Base-by-base conservation (phyloP, 1,140 invertebrate species). In the Cardiocondyla obscurior region DNA sequence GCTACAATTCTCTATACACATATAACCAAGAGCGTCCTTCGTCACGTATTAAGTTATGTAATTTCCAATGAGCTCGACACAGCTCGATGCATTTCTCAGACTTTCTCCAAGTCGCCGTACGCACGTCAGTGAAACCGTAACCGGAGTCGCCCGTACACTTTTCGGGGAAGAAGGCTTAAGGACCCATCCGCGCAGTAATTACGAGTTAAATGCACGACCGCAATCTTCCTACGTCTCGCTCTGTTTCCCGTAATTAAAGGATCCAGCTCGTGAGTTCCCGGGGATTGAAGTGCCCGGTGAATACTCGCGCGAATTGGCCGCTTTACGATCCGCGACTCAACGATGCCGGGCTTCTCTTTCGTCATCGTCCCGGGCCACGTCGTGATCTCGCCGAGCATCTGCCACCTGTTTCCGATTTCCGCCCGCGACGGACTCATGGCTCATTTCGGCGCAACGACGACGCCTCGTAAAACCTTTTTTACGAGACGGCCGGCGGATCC, bases 371-470 rank as follows among this genome's bases (percentile, higher is more conserved):
- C 62, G 36, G n/a, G n/a, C n/a, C 33, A 62, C 53, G 46, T 36
- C 12, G 58, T 19, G 44, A n/a, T 33, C 25, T 12, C 51, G n/a
- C n/a, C 64, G 42, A 84, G 44, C 28, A 28, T 36, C 16, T 16
- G 49, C 76, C 83, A 73, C 67, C 76, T 76, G 70, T 86, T 85
- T 67, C 62, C 30, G 53, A 86, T 69, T n/a, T 85, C 51, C 42
- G 36, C 60, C 1, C 16, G 19, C 30, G 25, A 36, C 49, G 46
- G 60, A 73, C 60, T 84, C 46, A n/a, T 36, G 39, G 19, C 28
- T 39, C 22, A 44, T 62, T 69, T 51, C 30, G 57, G 19, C 25
- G 10, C 60, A 14, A n/a, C 22, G 14, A 33, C 10, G 28, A 49
- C 25, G 25, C 10, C 51, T 46, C 74, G 82, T 85, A 82, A 86